Percentiles rank a stretch among this genome's conserved stretches.
Conservation (phyloP, 2,797 vertebrate species). For the Rachycentron canadum region DNA sequence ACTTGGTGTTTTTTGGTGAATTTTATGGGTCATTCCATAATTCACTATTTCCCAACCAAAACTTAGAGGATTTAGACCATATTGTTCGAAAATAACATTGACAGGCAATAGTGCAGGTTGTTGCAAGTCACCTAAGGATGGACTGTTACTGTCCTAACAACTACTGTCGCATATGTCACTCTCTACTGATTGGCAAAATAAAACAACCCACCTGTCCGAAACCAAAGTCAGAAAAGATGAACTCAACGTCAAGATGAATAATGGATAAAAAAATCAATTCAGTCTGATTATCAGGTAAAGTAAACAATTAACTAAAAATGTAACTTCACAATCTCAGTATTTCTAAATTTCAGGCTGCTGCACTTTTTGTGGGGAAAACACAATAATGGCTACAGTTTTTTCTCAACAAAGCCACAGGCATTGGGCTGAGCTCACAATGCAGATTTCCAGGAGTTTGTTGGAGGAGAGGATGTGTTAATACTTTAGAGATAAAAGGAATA, state of each 20-base stretch:
- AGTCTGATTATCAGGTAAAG: not conserved
- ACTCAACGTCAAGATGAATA: not conserved
- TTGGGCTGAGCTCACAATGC: not conserved
- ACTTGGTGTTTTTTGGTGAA: not conserved
- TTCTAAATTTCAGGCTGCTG: not conserved
- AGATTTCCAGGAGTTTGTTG: not conserved
- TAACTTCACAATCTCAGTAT: not conserved
- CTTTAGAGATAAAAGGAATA: constrained; percentile 1
- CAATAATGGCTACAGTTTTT: not conserved
- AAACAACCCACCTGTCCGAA: not conserved
- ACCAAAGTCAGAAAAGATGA: not conserved
- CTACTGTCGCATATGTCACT: not conserved
- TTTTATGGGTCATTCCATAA: not conserved
- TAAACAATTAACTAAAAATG: not conserved
- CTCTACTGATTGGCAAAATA: not conserved
- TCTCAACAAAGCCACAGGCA: not conserved
- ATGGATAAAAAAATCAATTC: not conserved
- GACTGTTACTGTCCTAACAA: not conserved
- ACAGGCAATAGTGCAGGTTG: not conserved
- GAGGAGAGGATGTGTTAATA: not conserved
- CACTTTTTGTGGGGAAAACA: not conserved
- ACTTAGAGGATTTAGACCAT: not conserved
- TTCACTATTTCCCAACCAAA: not conserved
- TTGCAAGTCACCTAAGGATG: too few relatives aligned
- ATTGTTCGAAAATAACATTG: not conserved